Percentiles rank a stretch among this genome's conserved stretches.
Conservation (phyloP, 1,140 invertebrate genomes). For the Drosophila sproati region DNA sequence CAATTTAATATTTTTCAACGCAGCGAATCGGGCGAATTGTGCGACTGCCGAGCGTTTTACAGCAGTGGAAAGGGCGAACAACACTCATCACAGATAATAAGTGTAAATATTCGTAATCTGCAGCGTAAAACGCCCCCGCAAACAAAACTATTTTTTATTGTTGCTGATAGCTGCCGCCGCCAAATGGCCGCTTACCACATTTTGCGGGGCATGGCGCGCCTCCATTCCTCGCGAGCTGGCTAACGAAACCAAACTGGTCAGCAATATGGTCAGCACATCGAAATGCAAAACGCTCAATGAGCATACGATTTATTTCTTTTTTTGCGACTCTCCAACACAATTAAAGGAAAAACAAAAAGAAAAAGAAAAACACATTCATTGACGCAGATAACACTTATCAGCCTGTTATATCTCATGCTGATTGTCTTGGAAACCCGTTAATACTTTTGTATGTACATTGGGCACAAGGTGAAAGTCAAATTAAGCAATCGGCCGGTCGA, state of each 20-base stretch:
- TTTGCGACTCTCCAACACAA: background rate
- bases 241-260: constrained; percentile 50
- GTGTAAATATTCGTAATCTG: constrained; percentile 43
- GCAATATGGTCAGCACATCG: constrained; percentile 11
- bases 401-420: constrained; percentile 17
- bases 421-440: constrained; percentile 15
- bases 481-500: constrained; percentile 13
- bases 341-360: background rate
- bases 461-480: constrained; percentile 33
- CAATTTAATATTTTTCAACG: constrained; percentile 66
- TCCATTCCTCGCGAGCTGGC: constrained; percentile 44
- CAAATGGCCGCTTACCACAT: constrained; percentile 27
- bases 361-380: background rate
- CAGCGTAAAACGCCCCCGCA: constrained; percentile 26
- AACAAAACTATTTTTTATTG: background rate
- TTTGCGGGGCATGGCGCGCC: constrained; percentile 38
- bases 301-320: background rate
- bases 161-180: background rate
- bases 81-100: constrained; percentile 30
- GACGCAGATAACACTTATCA: constrained; percentile 37
- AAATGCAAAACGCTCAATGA: constrained; percentile 2
- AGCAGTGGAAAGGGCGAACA: background rate
- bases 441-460: constrained; percentile 19
- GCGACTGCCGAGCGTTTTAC: constrained; percentile 36
- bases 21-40: constrained; percentile 42